Evolutionary conservation across 1,140 invertebrate species (phyloP).

Genomic region (Stegodyphus mimosarum): DNA sequence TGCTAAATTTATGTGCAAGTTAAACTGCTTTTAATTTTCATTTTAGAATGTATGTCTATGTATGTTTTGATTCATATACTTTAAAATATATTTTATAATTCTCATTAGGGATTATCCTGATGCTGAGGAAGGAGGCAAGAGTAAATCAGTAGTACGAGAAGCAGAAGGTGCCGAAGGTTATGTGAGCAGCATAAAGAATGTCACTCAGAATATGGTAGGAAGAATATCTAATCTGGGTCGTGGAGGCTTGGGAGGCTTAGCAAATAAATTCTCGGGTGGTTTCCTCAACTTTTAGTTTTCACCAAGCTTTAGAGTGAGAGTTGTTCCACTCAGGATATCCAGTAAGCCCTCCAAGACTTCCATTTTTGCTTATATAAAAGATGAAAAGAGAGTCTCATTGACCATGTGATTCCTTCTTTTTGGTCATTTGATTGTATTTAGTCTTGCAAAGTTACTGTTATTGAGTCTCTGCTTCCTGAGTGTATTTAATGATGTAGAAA

Average conservation of each 20-base stretch:
- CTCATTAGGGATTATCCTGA: conserved; percentile 69
- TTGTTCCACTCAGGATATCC: too few relatives aligned
- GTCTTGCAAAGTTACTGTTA: conserved; percentile 56
- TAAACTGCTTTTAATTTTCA: too few relatives aligned
- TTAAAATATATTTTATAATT: too few relatives aligned
- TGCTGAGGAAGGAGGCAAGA: conserved; percentile 73
- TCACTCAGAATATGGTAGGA: conserved; percentile 80
- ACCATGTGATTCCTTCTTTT: not conserved
- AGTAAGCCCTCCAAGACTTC: not conserved
- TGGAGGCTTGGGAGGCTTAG: conserved; percentile 83
- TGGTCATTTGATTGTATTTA: too few relatives aligned
- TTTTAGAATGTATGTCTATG: too few relatives aligned
- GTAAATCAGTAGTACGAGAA: conserved; percentile 73
- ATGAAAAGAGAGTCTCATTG: too few relatives aligned
- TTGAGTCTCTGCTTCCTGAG: conserved; percentile 50
- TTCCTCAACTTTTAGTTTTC: conserved; percentile 62
- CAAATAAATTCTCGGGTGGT: conserved; percentile 74
- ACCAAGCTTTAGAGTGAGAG: not conserved
- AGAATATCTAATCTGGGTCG: conserved; percentile 85
- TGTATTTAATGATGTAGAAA: conserved; percentile 24
- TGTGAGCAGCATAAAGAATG: conserved; percentile 77
- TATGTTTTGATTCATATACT: too few relatives aligned
- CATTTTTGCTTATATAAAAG: too few relatives aligned
- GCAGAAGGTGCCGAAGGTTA: conserved; percentile 72
- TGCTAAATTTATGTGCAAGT: too few relatives aligned